Evolutionary conservation across 2,797 vertebrate species (phyloP), one percentile per base, ranked within the genome.

Genomic region (Paguma larvata): DNA sequence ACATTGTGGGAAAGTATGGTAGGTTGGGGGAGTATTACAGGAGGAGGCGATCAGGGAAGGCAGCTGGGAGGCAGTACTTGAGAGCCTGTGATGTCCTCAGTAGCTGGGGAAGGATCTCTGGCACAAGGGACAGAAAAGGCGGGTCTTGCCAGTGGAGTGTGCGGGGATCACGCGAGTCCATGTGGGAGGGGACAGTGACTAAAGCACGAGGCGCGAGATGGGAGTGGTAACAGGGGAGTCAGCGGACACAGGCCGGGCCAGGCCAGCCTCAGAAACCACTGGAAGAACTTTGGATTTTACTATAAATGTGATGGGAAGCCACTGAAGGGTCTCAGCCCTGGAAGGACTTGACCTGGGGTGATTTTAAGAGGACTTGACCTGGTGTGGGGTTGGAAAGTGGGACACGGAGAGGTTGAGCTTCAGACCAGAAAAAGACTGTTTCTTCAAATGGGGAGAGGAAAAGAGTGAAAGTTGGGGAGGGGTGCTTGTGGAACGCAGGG

Each of bases 401-500:
- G 23, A 59, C 19, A 38, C 1, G 6, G 1, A 59, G 63, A 46
- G n/a, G 9, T 21, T 46, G 16, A 11, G 51, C 18, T 59, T 56
- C 8, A 21, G 14, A 75, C 5, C 9, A 10, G 23, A 25, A 59
- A 34, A 38, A 2, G 7, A 0, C 21, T 18, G 62, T n/a, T 12
- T 11, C 9, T 38, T 56, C 46, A 9, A 30, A 34, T 10, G 34
- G 19, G 19, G 0, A 23, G 5, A 6, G 10, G 46, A 46, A 3
- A 16, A 7, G 44, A 63, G 23, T 13, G 65, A 3, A 25, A 34
- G 46, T 1, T 5, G n/a, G n/a, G 38, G 41, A 48, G 6, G 3
- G 78, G 23, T 0, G 30, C 11, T 14, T 8, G 23, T 5, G n/a
- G 59, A 27, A 19, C 0, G 8, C 4, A n/a, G 44, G n/a, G 4